Percentiles rank a stretch among this genome's conserved stretches.
These are phyloP conservation scores for Zaprionus inermis DNA, from an alignment of 1,140 invertebrate species.

Conservation along the genomic window DNA sequence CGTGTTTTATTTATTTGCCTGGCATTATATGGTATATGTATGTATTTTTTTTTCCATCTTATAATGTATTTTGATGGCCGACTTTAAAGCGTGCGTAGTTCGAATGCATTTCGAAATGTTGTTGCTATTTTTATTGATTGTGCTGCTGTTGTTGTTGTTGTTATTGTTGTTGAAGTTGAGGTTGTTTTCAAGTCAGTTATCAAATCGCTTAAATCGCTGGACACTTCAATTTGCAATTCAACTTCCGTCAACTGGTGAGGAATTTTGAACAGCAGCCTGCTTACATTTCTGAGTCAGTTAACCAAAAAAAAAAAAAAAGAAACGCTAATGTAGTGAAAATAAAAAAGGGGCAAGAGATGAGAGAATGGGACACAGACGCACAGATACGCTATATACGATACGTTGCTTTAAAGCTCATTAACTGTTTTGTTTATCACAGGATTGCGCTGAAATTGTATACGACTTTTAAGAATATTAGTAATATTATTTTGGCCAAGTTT, in stretches of 20 bases:
- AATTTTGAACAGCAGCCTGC: slow-evolving; percentile 58
- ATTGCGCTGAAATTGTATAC: neutral
- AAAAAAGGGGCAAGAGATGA: neutral
- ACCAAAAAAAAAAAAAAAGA: slow-evolving; percentile 31
- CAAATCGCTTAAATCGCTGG: slow-evolving; percentile 55
- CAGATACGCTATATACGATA: neutral
- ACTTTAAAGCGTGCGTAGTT: slow-evolving; percentile 45
- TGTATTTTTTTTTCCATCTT: slow-evolving; percentile 22
- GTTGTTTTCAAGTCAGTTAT: slow-evolving; percentile 19
- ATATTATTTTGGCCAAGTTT: neutral
- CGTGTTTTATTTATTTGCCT: slow-evolving; percentile 29
- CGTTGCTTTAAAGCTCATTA: neutral
- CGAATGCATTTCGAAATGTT: slow-evolving; percentile 62
- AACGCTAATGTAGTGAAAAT: slow-evolving; percentile 10
- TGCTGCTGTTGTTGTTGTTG: slow-evolving; percentile 28
- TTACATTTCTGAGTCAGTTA: slow-evolving; percentile 56
- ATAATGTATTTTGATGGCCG: slow-evolving; percentile 48
- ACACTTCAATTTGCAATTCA: slow-evolving; percentile 77
- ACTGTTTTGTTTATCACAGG: neutral
- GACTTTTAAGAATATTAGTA: neutral
- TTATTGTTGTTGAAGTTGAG: slow-evolving; percentile 29
- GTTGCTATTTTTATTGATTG: slow-evolving; percentile 25
- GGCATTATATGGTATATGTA: neutral
- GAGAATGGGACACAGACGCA: neutral
- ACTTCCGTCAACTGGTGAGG: slow-evolving; percentile 75